Evolutionary conservation across 2,888 invertebrate species (phyloP), one percentile per base, ranked within the genome.

Genomic region (Biston stratarius): DNA sequence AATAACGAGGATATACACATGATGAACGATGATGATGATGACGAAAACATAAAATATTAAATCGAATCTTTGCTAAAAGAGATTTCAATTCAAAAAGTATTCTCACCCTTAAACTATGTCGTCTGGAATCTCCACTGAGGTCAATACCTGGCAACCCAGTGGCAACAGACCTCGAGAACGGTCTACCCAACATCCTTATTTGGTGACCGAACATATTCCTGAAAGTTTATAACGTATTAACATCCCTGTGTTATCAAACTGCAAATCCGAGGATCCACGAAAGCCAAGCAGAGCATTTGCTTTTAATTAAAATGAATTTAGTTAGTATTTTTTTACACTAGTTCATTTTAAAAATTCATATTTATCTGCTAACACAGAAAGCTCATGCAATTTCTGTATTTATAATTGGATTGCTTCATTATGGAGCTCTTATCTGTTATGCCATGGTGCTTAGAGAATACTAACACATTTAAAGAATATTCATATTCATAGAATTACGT

Each of bases 111-210:
- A 95, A 88, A 83, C 95, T 95, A 77, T 95, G 94, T 79, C 95
- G 89, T 74, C 95, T 90, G 14, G 94, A 94, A 74, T 95, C 95
- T 45, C 88, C 91, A 72, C 84, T 94, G 49, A 93, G 85, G 80
- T 92, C 92, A 60, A 94, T 94, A 57, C 94, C 94, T 14, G 94
- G 93, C 71, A 95, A 88, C 36, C 95, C 94, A 70, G 95, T 95
- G 38, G 95, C 95, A 65, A 95, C 95, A 51, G 95, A 95, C 79
- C 95, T 94, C 69, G 95, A 95, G 83, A 95, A 96, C 58, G 95
- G 95, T 78, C 96, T 91, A 76, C 96, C 96, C 84, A 96, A 90
- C 88, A 95, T 95, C 74, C 95, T 95, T 83, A 95, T 95, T 85
- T 95, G 95, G 72, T 95, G 95, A 70, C 95, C 94, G 82, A 95